phyloP scores from a whole-genome alignment of 2,113 vertebrate genomes.

The Entelurus aequoreus region DNA sequence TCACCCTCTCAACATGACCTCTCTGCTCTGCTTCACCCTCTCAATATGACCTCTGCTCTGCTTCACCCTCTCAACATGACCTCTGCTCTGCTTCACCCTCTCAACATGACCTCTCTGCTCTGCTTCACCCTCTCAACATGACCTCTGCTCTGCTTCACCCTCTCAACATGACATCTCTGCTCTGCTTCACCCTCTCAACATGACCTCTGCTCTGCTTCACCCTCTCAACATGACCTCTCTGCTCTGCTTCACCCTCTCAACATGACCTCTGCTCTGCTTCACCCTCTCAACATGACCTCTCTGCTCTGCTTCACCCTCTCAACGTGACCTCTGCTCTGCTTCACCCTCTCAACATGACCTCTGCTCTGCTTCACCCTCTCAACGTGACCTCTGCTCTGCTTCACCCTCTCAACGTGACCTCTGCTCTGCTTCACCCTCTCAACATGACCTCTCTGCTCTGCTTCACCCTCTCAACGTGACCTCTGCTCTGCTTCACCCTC shows the following conservation, averaged over 20 bases:
- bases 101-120: background rate
- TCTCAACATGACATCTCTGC: background rate
- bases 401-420: background rate
- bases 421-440: constrained; percentile 18
- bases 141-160: background rate
- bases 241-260: background rate
- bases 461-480: constrained; percentile 8
- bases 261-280: constrained; percentile 15
- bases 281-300: background rate
- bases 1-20: constrained; percentile 41
- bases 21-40: constrained; percentile 17
- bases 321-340: no score
- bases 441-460: constrained; percentile 18
- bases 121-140: constrained; percentile 48
- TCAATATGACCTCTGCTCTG: background rate
- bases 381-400: no score
- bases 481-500: no score
- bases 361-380: no score
- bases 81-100: constrained; percentile 30
- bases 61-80: background rate
- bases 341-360: no score
- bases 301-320: no score
- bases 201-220: constrained; percentile 52
- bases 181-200: background rate
- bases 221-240: background rate